A percentile compares a stretch with the other conserved stretches of the same genome.
Evolutionary conservation across 2,113 vertebrate genomes (phyloP).

Genomic region (Brachyistius frenatus): DNA sequence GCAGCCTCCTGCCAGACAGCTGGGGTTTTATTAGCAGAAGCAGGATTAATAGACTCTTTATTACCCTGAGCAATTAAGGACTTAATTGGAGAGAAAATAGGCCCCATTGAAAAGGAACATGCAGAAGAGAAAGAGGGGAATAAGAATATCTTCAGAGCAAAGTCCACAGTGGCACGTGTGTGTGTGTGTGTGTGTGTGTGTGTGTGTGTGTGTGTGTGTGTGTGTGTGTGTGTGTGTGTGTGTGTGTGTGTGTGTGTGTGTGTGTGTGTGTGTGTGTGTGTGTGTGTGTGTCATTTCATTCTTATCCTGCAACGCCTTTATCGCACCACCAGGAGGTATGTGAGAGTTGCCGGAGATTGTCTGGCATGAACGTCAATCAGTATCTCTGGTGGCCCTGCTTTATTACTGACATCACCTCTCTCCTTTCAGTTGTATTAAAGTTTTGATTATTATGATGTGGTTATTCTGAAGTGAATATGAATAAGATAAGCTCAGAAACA

Average conservation of each 20-base stretch:
- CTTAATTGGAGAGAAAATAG: slow-evolving; percentile 78
- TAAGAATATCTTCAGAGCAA: slow-evolving; percentile 38
- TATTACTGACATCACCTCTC: not conserved
- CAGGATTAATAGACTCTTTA: slow-evolving; percentile 78
- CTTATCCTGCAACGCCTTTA: slow-evolving; percentile 29
- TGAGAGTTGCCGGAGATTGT: slow-evolving; percentile 16
- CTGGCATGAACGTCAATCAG: not conserved
- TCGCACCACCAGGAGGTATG: slow-evolving; percentile 55
- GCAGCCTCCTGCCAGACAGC: slow-evolving; percentile 67
- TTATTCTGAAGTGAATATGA: not conserved
- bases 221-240: not conserved
- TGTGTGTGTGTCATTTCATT: not conserved
- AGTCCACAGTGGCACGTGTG: slow-evolving; percentile 18
- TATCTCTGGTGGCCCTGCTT: not conserved
- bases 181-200: not conserved
- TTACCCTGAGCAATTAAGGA: slow-evolving; percentile 73
- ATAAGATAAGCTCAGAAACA: not conserved
- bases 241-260: not conserved
- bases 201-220: not conserved
- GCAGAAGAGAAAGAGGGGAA: slow-evolving; percentile 23
- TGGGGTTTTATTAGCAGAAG: slow-evolving; percentile 75
- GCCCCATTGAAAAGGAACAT: slow-evolving; percentile 32
- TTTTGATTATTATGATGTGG: not conserved
- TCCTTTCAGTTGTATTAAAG: not conserved
- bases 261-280: not conserved